Evolutionary conservation across 2,888 invertebrate species (phyloP), one percentile per base, ranked within the genome.

Genomic region (Cantharis rustica): DNA sequence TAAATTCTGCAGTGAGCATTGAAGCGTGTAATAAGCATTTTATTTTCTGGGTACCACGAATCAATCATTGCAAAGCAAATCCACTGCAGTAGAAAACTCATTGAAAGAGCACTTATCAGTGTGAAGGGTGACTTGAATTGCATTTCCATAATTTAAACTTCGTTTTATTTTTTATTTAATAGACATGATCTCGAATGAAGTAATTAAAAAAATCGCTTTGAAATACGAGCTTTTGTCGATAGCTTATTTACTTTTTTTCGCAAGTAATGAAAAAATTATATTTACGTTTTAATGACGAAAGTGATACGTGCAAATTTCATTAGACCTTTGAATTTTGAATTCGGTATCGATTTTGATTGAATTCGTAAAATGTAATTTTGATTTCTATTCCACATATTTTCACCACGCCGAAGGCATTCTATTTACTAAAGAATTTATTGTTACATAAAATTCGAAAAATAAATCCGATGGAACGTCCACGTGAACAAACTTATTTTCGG

Each of bases 1-100:
- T 72, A 72, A 23, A 47, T 72, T 72, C 31, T 72, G 47, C 16
- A 17, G 71, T 26, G 64, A 63, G 16, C 31, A 68, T 16, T 23
- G 23, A 17, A 72, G 72, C 72, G 61, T 72, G 72, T 72, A 72
- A 72, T 72, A 61, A 64, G 68, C 72, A 72, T 68, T 72, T 61
- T 23, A 72, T 72, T 72, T 72, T 72, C 68, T 66, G 23, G 61
- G 17, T 17, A 72, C 47, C 66, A 68, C 47, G 68, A 68, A 72
- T 68, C 72, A 68, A 72, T 72, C 72, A 72, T 72, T 64, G 20
- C 72, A 26, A 68, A 47, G 61, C 61, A 47, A 66, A 68, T 15
- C 20, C 66, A 68, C 61, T 72, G 72, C 72, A 72, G 71, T 31
- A 63, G 64, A 71, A 71, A 71, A 71, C 64, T 63, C 31, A 71